Evolutionary conservation across 2,797 vertebrate species (phyloP).

Genomic region (Anolis apletophallus): DNA sequence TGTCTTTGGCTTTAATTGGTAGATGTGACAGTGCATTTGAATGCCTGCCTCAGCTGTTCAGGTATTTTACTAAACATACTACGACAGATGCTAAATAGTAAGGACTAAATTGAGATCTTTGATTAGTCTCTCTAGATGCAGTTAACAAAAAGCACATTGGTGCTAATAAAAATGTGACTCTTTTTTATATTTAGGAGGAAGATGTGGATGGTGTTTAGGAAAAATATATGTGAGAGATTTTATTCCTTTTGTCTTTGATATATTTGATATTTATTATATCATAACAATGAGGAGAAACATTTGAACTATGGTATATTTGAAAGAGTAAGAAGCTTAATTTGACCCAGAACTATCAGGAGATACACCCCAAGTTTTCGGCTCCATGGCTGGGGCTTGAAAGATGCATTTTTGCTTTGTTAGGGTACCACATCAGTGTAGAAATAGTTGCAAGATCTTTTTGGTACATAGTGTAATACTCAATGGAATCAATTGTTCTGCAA

Average conservation of each 20-base stretch:
- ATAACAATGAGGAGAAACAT: neutral
- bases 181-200: slow-evolving; percentile 52
- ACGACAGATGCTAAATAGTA: slow-evolving; percentile 67
- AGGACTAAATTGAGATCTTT: slow-evolving; percentile 62
- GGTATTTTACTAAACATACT: slow-evolving; percentile 63
- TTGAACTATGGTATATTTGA: neutral
- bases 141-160: slow-evolving; percentile 42
- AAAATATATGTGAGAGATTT: neutral
- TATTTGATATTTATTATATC: slow-evolving; percentile 1
- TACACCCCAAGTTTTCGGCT: neutral
- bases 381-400: neutral
- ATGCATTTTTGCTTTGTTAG: neutral
- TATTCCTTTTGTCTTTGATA: neutral
- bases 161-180: slow-evolving; percentile 43
- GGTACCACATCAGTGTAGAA: too few species aligned
- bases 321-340: slow-evolving; percentile 1
- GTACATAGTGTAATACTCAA: too few species aligned
- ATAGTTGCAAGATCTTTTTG: too few species aligned
- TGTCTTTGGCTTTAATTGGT: slow-evolving; percentile 46
- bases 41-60: slow-evolving; percentile 54
- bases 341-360: neutral
- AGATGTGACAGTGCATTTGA: slow-evolving; percentile 61
- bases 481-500: too few species aligned
- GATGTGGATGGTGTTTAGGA: slow-evolving; percentile 7
- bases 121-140: slow-evolving; percentile 56